A percentile compares a stretch with the other conserved stretches of the same genome.
Evolutionary conservation across 2,888 invertebrate genomes (phyloP).

Genomic region (Standfussiana lucernea): DNA sequence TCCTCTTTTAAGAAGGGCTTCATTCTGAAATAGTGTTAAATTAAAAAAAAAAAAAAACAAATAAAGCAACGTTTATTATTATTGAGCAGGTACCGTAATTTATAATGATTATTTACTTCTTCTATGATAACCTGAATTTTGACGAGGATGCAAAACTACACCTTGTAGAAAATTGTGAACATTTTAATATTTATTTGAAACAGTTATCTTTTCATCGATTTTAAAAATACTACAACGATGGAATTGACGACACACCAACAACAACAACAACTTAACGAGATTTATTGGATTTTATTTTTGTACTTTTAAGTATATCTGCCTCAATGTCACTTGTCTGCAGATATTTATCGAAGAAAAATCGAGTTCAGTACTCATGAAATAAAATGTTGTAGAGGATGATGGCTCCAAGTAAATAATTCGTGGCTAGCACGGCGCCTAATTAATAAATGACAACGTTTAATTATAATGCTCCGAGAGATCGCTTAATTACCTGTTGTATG

Average conservation of each 20-base stretch:
- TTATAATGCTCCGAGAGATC: slow-evolving; percentile 44
- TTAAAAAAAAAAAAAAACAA: no score
- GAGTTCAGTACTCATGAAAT: slow-evolving; percentile 18
- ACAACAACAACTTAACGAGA: slow-evolving; percentile 4
- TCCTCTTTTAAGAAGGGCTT: no score
- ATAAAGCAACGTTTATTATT: no score
- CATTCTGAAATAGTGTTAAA: no score
- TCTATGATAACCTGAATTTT: no score
- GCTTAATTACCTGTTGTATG: slow-evolving; percentile 35
- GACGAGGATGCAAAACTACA: no score
- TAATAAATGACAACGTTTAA: slow-evolving; percentile 46
- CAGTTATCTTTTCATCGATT: not conserved
- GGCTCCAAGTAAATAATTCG: slow-evolving; percentile 2
- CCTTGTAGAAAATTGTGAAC: slow-evolving; percentile 8
- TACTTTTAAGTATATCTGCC: slow-evolving; percentile 9
- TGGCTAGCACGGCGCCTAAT: slow-evolving; percentile 27
- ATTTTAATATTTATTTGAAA: slow-evolving; percentile 14
- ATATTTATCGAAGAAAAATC: slow-evolving; percentile 30
- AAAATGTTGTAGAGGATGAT: not conserved
- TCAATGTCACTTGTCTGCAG: slow-evolving; percentile 19
- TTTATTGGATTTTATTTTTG: slow-evolving; percentile 25
- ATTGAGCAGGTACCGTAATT: no score
- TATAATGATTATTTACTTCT: no score
- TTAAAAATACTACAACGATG: slow-evolving; percentile 1
- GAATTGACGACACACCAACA: no score